These are phyloP conservation scores for Carollia perspicillata DNA, from an alignment of 2,113 vertebrate genomes.

Conservation along the genomic window DNA sequence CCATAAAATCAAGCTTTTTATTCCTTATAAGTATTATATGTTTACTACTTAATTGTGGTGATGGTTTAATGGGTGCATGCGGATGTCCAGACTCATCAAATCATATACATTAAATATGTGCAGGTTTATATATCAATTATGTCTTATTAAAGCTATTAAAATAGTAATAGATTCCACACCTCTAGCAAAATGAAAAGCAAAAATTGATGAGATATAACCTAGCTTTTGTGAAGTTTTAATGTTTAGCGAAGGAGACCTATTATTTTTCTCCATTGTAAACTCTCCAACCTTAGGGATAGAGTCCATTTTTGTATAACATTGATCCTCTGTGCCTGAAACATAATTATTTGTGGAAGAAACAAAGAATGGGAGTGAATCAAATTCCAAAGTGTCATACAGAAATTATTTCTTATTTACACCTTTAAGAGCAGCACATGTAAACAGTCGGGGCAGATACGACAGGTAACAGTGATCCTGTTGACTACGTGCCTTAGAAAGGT, in stretches of 20 bases:
- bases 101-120: not conserved
- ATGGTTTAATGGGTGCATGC: not conserved
- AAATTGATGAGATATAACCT: not conserved
- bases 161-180: not conserved
- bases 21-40: not conserved
- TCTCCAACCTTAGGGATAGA: not conserved
- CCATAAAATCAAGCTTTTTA: not conserved
- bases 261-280: not conserved
- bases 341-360: not conserved
- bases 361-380: not conserved
- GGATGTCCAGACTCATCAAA: not conserved
- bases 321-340: not conserved
- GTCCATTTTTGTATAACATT: not conserved
- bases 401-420: not conserved
- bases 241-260: not conserved
- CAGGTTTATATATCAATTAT: not conserved
- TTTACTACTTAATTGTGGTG: not conserved
- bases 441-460: not conserved
- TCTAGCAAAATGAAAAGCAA: not conserved
- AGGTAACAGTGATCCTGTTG: not conserved
- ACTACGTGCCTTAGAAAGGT: not conserved
- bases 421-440: not conserved
- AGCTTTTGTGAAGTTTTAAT: not conserved
- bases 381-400: not conserved
- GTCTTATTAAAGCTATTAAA: not conserved